Evolutionary conservation across 2,113 vertebrate species (phyloP).

Genomic region (Oncorhynchus keta): DNA sequence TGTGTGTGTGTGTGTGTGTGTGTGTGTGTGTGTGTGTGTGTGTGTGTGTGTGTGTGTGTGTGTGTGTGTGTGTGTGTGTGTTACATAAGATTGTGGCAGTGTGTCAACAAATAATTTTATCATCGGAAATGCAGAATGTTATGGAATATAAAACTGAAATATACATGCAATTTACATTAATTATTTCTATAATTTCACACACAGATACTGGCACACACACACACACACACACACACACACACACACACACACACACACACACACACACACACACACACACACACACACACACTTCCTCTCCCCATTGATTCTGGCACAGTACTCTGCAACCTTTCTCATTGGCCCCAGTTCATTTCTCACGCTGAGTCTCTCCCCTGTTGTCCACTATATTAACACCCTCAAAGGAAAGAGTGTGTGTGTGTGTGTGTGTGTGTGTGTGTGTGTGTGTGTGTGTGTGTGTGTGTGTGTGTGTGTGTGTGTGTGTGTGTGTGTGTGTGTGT

Average conservation of each 20-base stretch:
- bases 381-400: not conserved
- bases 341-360: slow-evolving; percentile 14
- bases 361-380: not conserved
- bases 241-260: not conserved
- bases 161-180: not conserved
- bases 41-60: too few species aligned
- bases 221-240: not conserved
- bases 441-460: not conserved
- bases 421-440: not conserved
- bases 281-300: not conserved
- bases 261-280: not conserved
- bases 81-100: slow-evolving; percentile 41
- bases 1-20: not conserved
- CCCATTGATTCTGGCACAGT: not conserved
- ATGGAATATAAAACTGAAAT: not conserved
- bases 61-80: not conserved
- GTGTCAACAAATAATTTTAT: slow-evolving; percentile 38
- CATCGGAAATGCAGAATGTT: slow-evolving; percentile 8
- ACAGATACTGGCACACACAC: not conserved
- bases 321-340: slow-evolving; percentile 12
- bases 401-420: slow-evolving; percentile 3
- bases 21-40: not conserved
- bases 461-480: not conserved
- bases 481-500: not conserved
- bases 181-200: not conserved